Evolutionary conservation across 2,888 invertebrate species (phyloP).

Genomic region (Auanema sp.): DNA sequence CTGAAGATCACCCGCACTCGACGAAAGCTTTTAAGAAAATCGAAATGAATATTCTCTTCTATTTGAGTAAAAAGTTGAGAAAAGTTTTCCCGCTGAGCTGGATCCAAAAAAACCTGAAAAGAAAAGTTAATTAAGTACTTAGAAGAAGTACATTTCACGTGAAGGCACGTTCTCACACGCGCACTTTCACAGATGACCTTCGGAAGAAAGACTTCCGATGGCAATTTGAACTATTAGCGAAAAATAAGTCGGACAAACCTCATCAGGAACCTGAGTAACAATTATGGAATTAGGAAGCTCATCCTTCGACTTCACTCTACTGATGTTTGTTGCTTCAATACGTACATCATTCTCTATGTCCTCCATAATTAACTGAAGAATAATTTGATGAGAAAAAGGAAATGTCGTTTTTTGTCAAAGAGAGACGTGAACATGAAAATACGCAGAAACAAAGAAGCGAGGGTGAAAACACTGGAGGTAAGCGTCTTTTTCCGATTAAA

Average conservation of each 20-base stretch:
- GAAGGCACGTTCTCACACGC: not conserved
- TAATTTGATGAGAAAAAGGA: not conserved
- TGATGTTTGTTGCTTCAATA: not conserved
- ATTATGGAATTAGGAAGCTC: slow-evolving; percentile 63
- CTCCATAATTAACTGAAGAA: not conserved
- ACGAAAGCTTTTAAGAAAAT: slow-evolving; percentile 88
- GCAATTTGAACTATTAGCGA: not conserved
- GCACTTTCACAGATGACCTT: too few species aligned
- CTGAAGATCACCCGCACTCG: slow-evolving; percentile 50
- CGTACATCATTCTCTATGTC: slow-evolving; percentile 4
- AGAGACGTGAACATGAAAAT: too few species aligned
- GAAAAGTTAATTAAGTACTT: slow-evolving; percentile 5
- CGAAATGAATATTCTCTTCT: slow-evolving; percentile 82
- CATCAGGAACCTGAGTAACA: slow-evolving; percentile 52
- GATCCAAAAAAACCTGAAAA: slow-evolving; percentile 53
- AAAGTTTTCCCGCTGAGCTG: slow-evolving; percentile 68
- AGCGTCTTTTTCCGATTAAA: too few species aligned
- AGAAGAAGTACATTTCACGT: not conserved
- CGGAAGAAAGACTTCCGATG: not conserved
- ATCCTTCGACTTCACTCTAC: slow-evolving; percentile 41
- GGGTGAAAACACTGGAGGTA: too few species aligned
- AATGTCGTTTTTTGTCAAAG: too few species aligned
- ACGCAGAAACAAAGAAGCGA: too few species aligned
- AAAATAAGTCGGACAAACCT: slow-evolving; percentile 25
- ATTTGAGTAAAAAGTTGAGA: slow-evolving; percentile 83